phyloP scores from a whole-genome alignment of 2,797 vertebrate species.

The Chloroceryle inda region DNA sequence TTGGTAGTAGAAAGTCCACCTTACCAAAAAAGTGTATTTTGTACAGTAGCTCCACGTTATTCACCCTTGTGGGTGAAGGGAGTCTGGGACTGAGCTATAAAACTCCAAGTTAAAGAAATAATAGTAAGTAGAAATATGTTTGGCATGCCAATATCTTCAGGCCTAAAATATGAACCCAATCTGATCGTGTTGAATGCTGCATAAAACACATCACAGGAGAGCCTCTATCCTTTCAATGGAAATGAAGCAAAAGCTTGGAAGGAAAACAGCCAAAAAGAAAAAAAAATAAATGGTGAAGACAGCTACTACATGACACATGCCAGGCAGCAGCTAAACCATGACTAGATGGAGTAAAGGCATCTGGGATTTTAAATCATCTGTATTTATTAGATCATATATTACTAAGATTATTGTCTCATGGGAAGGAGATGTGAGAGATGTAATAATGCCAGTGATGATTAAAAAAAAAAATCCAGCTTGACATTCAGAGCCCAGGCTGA shows the following conservation, averaged over 20 bases:
- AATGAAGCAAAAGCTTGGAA: neutral
- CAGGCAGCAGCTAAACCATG: neutral
- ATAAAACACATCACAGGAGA: neutral
- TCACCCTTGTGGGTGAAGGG: neutral
- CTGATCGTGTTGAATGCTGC: neutral
- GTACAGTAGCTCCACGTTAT: neutral
- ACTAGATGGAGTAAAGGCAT: slow-evolving; percentile 28
- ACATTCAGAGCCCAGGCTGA: slow-evolving; percentile 38
- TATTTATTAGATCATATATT: slow-evolving; percentile 64
- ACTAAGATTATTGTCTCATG: slow-evolving; percentile 52
- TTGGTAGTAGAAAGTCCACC: neutral
- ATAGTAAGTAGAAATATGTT: neutral
- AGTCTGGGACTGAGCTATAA: neutral
- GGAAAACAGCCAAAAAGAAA: neutral
- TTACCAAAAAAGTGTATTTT: neutral
- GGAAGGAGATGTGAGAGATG: slow-evolving; percentile 30
- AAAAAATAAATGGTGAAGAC: neutral
- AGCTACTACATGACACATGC: neutral
- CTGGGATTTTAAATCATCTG: slow-evolving; percentile 44
- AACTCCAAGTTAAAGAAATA: neutral
- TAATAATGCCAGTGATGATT: slow-evolving; percentile 38
- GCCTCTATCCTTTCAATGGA: neutral
- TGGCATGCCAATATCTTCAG: neutral
- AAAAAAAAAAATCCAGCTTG: slow-evolving; percentile 48
- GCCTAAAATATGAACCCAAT: neutral